These are phyloP conservation scores for Avahi laniger DNA, from an alignment of 2,797 vertebrate genomes.

Conservation along the genomic window DNA sequence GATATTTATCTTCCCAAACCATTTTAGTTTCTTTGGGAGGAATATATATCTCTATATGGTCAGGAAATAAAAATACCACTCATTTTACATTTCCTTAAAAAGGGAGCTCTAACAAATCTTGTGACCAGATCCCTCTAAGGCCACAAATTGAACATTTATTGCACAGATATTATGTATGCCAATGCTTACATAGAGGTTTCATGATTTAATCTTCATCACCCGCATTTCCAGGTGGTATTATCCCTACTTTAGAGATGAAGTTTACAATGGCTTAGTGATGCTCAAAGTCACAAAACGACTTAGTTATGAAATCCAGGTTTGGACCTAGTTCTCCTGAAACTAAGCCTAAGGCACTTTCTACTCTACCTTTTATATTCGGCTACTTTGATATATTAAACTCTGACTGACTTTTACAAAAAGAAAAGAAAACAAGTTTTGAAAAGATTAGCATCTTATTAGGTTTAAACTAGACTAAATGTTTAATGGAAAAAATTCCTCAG, in stretches of 20 bases:
- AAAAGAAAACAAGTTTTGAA: conserved; percentile 39
- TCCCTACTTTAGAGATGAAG: background rate
- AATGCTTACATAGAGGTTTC: background rate
- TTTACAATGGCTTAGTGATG: background rate
- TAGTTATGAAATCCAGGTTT: background rate
- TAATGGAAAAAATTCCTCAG: conserved; percentile 30
- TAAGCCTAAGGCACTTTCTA: background rate
- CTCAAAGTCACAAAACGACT: background rate
- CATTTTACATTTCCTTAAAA: background rate
- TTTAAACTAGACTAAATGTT: conserved; percentile 47
- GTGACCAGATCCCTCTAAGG: background rate
- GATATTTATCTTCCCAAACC: background rate
- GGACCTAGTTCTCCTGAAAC: background rate
- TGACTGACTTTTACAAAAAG: background rate
- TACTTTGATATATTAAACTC: background rate
- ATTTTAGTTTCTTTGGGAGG: background rate
- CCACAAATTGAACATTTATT: background rate
- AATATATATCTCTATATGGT: background rate
- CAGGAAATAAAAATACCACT: background rate
- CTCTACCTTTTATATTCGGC: background rate
- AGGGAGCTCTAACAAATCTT: background rate
- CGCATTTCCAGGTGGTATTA: background rate
- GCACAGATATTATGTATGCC: background rate
- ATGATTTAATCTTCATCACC: background rate
- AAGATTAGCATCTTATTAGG: conserved; percentile 49